Evolutionary conservation across 2,888 invertebrate species (phyloP).

Genomic region (Metalampra italica): DNA sequence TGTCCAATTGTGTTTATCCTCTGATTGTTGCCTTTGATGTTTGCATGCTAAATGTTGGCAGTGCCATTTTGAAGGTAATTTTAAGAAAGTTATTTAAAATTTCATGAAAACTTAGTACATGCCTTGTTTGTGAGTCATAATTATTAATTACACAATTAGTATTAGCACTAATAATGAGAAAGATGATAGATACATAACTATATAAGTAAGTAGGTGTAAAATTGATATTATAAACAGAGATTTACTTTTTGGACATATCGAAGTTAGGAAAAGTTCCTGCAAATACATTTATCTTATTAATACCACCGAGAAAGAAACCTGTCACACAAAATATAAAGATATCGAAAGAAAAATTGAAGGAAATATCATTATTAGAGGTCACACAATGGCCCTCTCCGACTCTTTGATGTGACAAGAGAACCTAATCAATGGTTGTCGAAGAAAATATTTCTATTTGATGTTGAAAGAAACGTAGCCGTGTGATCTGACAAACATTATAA

Average conservation of each 20-base stretch:
- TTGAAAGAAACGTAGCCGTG: conserved; percentile 23
- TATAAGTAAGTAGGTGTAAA: background rate
- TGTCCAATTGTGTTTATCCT: conserved; percentile 47
- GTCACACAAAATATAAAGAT: conserved; percentile 18
- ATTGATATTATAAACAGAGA: background rate
- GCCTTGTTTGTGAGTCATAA: too few relatives aligned
- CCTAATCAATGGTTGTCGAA: conserved; percentile 64
- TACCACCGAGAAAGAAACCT: conserved; percentile 12
- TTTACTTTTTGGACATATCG: conserved; percentile 2
- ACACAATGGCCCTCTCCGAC: conserved; percentile 50
- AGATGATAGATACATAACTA: background rate
- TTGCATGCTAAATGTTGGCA: conserved; percentile 22
- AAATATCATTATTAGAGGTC: conserved; percentile 51
- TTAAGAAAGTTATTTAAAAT: background rate
- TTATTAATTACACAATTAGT: too few relatives aligned
- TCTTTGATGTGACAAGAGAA: conserved; percentile 72
- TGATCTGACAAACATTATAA: conserved; percentile 25
- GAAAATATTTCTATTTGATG: conserved; percentile 58
- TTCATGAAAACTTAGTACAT: too few relatives aligned
- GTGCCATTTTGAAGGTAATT: conserved; percentile 1
- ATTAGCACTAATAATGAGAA: too few relatives aligned
- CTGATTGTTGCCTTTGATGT: conserved; percentile 47
- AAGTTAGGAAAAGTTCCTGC: conserved; percentile 4
- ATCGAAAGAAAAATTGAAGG: conserved; percentile 51
- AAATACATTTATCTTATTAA: conserved; percentile 12